Evolutionary conservation across 1,140 invertebrate genomes (phyloP), one percentile per base, ranked within the genome.

Genomic region (Apis dorsata): DNA sequence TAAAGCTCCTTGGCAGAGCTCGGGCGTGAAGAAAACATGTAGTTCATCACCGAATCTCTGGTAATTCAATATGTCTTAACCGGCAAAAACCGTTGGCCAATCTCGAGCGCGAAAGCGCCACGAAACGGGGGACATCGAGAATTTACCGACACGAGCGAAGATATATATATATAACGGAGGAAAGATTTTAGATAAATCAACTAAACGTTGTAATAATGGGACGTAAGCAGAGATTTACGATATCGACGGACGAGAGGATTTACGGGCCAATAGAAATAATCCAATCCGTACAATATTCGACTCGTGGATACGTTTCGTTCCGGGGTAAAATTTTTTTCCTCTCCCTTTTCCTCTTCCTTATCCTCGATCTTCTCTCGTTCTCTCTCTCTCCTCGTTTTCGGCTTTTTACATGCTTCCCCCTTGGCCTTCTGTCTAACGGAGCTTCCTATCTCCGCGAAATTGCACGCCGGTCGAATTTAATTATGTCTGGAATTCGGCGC

Each of bases 401-500:
- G 28, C 51, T 84, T 87, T 86, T 69, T 60, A 80, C 77, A 59
- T 79, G 71, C 81, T 60, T 68, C 51, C 53, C 62, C 72, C 28
- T 65, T 55, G 19, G 60, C 7, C 62, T 49, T 51, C 68, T 13
- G 71, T 85, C 62, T 70, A 65, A 75, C 79, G 60, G 76, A 44
- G 55, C 69, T 69, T 68, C 44, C 86, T 75, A 81, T 73, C 79
- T 83, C 79, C 79, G 79, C 79, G 81, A 90, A 90, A 89, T 89
- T 89, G 85, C 88, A 83, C 85, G 85, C 90, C 80, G 92, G 88
- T 92, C 85, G 91, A 90, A 93, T 93, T 93, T 92, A 93, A 93
- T 93, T 92, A 93, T 91, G 88, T 92, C 91, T 91, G 92, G 92
- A 93, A 93, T 93, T 92, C 88, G 88, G 90, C 91, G 92, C 90